Evolutionary conservation across 2,113 vertebrate species (phyloP).

Genomic region (Sylvicapra grimmia): DNA sequence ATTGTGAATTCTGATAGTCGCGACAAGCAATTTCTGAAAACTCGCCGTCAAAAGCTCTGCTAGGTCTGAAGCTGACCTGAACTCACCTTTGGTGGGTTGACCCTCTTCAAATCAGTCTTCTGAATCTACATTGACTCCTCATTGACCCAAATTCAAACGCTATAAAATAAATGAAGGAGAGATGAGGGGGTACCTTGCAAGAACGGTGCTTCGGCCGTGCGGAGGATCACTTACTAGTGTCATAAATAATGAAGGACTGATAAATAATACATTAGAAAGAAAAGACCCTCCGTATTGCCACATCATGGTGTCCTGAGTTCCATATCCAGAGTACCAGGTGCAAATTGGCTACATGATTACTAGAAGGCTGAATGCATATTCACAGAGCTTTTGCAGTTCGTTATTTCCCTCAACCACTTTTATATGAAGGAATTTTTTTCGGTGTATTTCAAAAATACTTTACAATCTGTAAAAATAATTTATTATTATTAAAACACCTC

Average conservation of each 20-base stretch:
- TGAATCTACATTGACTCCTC: neutral
- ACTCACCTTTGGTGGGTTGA: conserved; percentile 45
- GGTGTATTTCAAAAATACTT: neutral
- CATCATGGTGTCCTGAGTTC: neutral
- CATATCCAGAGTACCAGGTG: neutral
- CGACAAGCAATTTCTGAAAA: neutral
- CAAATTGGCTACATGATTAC: neutral
- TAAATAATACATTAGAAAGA: conserved; percentile 57
- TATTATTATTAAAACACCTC: neutral
- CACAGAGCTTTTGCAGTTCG: neutral
- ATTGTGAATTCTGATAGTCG: neutral
- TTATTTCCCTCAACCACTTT: neutral
- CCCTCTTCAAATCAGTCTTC: neutral
- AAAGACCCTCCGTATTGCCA: conserved; percentile 34
- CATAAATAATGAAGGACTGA: conserved; percentile 62
- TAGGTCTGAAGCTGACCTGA: neutral
- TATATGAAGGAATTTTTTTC: neutral
- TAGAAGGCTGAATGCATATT: neutral
- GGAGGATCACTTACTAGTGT: conserved; percentile 31
- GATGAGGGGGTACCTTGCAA: neutral
- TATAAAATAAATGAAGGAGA: neutral
- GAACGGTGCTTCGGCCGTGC: neutral
- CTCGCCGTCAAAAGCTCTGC: neutral
- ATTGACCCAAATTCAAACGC: conserved; percentile 39
- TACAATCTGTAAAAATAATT: neutral